Evolutionary conservation across 2,888 invertebrate species (phyloP), one percentile per base, ranked within the genome.

Genomic region (Tupiocoris notatus): DNA sequence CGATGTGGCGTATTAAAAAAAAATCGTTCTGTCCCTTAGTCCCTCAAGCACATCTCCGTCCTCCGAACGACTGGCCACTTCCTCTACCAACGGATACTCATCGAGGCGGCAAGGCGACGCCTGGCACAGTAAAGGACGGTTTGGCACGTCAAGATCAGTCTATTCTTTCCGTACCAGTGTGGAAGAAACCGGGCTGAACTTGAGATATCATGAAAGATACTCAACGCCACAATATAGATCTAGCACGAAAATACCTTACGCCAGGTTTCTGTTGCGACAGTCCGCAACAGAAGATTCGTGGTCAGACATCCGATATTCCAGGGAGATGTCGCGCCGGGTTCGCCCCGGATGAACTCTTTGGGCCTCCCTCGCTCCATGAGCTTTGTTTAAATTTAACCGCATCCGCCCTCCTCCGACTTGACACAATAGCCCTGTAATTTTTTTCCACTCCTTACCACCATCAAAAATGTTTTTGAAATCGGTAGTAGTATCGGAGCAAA

Each of bases 381-480:
- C 67, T 67, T 67, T 67, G 67, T 67, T 39, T 67, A 67, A 67
- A 67, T 67, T 67, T 67, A 67, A 67, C 67, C 67, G 67, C 67
- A 67, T 67, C 67, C 67, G 56, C 54, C 39, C 39, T 7, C 39
- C 39, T n/a, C n/a, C n/a, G n/a, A n/a, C n/a, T n/a, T n/a, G n/a
- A n/a, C n/a, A n/a, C n/a, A n/a, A n/a, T n/a, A n/a, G n/a, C n/a
- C n/a, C n/a, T n/a, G n/a, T n/a, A n/a, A n/a, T n/a, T n/a, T n/a
- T n/a, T n/a, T n/a, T n/a, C n/a, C n/a, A n/a, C n/a, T n/a, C n/a
- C n/a, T n/a, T n/a, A n/a, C n/a, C n/a, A n/a, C n/a, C n/a, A n/a
- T n/a, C n/a, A n/a, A n/a, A n/a, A n/a, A n/a, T n/a, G n/a, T n/a
- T n/a, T n/a, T n/a, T n/a, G n/a, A n/a, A n/a, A n/a, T n/a, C n/a